Conservation (phyloP, 2,888 invertebrate species). For the Endomychus coccineus region DNA sequence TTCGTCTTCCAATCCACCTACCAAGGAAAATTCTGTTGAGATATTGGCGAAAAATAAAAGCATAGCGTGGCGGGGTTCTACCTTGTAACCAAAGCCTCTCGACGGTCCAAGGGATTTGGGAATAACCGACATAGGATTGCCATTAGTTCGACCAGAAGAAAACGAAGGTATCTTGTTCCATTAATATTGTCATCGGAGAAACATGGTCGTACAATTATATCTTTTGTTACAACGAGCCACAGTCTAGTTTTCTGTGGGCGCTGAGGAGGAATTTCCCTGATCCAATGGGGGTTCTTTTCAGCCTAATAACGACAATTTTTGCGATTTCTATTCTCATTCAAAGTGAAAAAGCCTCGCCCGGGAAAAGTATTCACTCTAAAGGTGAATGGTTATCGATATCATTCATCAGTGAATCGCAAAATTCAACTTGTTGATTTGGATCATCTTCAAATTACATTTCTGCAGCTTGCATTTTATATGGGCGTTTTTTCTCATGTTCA, state of each 20-base stretch:
- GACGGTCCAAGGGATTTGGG: conserved; percentile 8
- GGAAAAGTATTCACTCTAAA: too few relatives aligned
- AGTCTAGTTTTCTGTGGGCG: too few relatives aligned
- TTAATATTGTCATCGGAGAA: conserved; percentile 10
- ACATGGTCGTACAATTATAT: conserved; percentile 2
- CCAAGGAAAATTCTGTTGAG: conserved; percentile 6
- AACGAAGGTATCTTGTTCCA: conserved; percentile 5
- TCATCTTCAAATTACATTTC: conserved; percentile 11
- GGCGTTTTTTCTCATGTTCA: conserved; percentile 9
- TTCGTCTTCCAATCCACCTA: conserved; percentile 10
- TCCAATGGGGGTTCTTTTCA: too few relatives aligned
- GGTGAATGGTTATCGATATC: too few relatives aligned
- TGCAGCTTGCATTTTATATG: conserved; percentile 8
- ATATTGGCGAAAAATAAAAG: conserved; percentile 7
- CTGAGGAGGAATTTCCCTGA: too few relatives aligned
- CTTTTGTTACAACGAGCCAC: too few relatives aligned
- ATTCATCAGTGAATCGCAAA: too few relatives aligned
- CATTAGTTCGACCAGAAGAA: conserved; percentile 6
- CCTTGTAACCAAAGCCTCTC: conserved; percentile 14
- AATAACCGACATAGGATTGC: conserved; percentile 7
- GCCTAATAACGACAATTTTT: too few relatives aligned
- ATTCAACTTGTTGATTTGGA: conserved; percentile 13
- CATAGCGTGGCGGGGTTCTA: conserved; percentile 13
- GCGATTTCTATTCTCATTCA: too few relatives aligned
- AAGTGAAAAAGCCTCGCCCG: too few relatives aligned